phyloP scores from a whole-genome alignment of 2,797 vertebrate genomes.

The Gymnopithys bicolor region DNA sequence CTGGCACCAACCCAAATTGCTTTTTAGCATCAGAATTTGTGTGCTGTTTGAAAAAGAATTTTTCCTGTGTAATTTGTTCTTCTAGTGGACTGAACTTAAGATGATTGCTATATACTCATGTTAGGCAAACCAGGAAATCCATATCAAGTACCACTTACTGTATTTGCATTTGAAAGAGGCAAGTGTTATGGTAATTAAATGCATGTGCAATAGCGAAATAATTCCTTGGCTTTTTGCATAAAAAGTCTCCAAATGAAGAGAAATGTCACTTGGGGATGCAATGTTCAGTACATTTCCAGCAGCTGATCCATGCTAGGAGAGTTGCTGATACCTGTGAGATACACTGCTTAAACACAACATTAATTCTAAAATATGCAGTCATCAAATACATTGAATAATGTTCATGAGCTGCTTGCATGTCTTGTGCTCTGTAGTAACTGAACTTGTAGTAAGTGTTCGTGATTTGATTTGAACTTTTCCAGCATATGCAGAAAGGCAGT shows the following conservation, averaged over 20 bases:
- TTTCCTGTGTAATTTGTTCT: neutral
- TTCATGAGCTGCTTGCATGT: neutral
- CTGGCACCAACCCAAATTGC: neutral
- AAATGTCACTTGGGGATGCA: neutral
- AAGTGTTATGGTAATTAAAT: neutral
- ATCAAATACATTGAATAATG: neutral
- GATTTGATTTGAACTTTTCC: neutral
- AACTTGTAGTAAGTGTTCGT: neutral
- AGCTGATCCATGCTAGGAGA: neutral
- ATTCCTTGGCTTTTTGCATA: conserved; percentile 8
- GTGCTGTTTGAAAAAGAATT: neutral
- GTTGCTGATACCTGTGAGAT: neutral
- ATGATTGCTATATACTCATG: neutral
- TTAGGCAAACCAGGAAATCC: conserved; percentile 27
- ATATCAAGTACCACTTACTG: neutral
- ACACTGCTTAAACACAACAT: neutral
- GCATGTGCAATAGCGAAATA: neutral
- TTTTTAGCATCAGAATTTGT: neutral
- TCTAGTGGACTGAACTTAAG: neutral
- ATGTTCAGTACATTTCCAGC: neutral
- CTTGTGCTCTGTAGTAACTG: neutral
- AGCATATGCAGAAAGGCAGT: neutral
- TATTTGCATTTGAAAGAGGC: conserved; percentile 26
- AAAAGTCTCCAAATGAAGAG: neutral
- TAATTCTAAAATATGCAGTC: conserved; percentile 9